Evolutionary conservation across 2,797 vertebrate genomes (phyloP), one percentile per base, ranked within the genome.

Genomic region (Podarcis siculus): DNA sequence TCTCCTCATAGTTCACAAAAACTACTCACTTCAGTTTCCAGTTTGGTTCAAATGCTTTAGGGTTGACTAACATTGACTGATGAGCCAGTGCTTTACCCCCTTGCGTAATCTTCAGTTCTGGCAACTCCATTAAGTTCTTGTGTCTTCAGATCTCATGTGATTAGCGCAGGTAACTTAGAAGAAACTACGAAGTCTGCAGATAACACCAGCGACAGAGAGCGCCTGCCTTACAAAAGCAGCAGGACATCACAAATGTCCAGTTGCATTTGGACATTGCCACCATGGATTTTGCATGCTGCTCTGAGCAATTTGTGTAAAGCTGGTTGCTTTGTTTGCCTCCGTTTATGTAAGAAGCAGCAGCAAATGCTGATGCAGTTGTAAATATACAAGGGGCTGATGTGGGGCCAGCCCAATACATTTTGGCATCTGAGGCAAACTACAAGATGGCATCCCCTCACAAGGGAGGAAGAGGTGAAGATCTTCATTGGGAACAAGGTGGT

Each of bases 191-290:
- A 95, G 90, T 89, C 77, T 94, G 90, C 81, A 95, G 91, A 93
- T 92, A 94, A 95, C 92, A 89, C 88, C 87, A 92, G 87, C 92
- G 90, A 90, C 93, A 94, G 92, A 95, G 83, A 95, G 86, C 55
- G 69, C 84, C 90, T 95, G 92, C 90, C 85, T 95, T 91, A 86
- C 91, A 95, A 79, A 88, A 93, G 49, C 82, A 86, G 89, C 82
- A 92, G 87, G 66, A 91, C 89, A 89, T 91, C 83, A 27, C 49
- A 93, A 91, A 87, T 85, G 83, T 89, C 94, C 90, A 94, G 93
- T 92, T 95, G 83, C 90, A 75, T 93, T 91, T 96, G 94, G 90
- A 94, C 37, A 72, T 25, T 78, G 86, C 91, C 82, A 91, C 73
- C 85, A 90, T 5, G 4, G n/a, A 64, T 91, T 92, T 79, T 49